These are phyloP conservation scores for Pseudomyrmex cubaensis DNA, from an alignment of 1,140 invertebrate genomes.

Conservation along the genomic window DNA sequence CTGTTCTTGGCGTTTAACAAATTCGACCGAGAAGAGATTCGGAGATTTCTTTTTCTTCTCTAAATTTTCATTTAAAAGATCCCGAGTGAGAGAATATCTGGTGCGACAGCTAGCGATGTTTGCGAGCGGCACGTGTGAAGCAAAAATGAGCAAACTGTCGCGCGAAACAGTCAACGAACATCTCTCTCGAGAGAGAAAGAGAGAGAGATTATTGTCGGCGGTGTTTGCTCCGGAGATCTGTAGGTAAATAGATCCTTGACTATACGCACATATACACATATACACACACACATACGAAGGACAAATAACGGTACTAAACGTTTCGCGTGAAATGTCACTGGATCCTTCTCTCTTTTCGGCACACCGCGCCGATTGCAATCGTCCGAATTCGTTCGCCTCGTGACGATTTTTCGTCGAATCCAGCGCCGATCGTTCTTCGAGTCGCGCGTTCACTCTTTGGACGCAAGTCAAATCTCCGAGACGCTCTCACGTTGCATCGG, in stretches of 20 bases:
- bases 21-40: not conserved
- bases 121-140: not conserved
- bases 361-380: not conserved
- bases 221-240: constrained; percentile 58
- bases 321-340: constrained; percentile 48
- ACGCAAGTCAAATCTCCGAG: not conserved
- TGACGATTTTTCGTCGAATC: not conserved
- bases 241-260: constrained; percentile 51
- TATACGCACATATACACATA: not conserved
- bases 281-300: not conserved
- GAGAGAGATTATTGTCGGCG: constrained; percentile 31
- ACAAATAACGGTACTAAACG: constrained; percentile 61
- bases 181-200: not conserved
- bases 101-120: not conserved
- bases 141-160: not conserved
- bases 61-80: too few relatives aligned
- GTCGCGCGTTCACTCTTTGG: not conserved
- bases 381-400: not conserved
- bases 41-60: not conserved
- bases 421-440: not conserved
- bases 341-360: constrained; percentile 2
- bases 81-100: not conserved
- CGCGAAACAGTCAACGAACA: constrained; percentile 21
- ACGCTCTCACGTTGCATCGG: constrained; percentile 33
- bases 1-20: not conserved